phyloP scores from a whole-genome alignment of 2,888 invertebrate genomes.

The Hymenopus coronatus region DNA sequence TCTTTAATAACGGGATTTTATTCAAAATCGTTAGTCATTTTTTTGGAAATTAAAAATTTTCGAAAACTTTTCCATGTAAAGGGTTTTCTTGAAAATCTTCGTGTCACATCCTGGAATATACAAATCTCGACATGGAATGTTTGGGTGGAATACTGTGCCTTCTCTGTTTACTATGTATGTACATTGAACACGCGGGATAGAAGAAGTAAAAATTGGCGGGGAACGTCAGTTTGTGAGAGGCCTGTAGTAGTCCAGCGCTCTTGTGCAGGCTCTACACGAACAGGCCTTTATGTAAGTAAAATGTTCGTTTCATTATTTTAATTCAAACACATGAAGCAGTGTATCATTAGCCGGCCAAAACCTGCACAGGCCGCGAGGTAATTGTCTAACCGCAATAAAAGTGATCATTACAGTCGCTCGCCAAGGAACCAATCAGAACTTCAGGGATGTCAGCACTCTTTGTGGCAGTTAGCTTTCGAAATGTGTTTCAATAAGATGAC shows the following conservation, averaged over 20 bases:
- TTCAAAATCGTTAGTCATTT: too few species aligned
- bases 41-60: too few species aligned
- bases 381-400: not conserved
- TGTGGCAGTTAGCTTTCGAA: not conserved
- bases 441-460: not conserved
- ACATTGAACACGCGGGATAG: too few species aligned
- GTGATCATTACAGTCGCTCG: not conserved
- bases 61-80: too few species aligned
- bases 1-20: too few species aligned
- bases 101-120: too few species aligned
- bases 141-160: too few species aligned
- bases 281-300: conserved; percentile 27
- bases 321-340: not conserved
- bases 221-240: not conserved
- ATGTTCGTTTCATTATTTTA: conserved; percentile 32
- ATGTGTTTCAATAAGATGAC: too few species aligned
- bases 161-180: too few species aligned
- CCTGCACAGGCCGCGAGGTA: not conserved
- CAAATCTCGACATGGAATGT: too few species aligned
- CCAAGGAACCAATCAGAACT: not conserved
- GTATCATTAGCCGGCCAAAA: not conserved
- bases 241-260: not conserved
- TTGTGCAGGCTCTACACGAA: not conserved
- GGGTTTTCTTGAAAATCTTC: too few species aligned
- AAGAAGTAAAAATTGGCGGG: too few species aligned